These are phyloP conservation scores for Sorex araneus DNA, from an alignment of 2,113 vertebrate species.

Conservation along the genomic window DNA sequence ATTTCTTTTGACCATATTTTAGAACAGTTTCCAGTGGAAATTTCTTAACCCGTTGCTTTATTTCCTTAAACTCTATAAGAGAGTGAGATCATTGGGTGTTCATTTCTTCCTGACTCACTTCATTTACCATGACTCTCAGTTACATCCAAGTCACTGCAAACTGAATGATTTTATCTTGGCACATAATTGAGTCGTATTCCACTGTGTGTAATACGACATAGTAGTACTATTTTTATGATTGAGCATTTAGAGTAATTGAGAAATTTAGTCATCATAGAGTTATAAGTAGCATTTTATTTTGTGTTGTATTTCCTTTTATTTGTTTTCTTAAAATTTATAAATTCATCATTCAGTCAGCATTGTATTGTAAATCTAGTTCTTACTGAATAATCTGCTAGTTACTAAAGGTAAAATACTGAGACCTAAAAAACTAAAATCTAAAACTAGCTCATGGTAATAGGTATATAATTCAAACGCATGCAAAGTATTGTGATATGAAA, in stretches of 20 bases:
- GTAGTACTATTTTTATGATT: not conserved
- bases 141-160: too few relatives aligned
- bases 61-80: too few relatives aligned
- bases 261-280: not conserved
- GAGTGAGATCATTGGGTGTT: too few relatives aligned
- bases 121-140: too few relatives aligned
- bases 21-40: too few relatives aligned
- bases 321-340: not conserved
- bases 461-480: not conserved
- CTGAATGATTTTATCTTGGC: too few relatives aligned
- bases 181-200: too few relatives aligned
- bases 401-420: not conserved
- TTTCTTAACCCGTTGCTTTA: too few relatives aligned
- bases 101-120: too few relatives aligned
- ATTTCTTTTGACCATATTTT: too few relatives aligned
- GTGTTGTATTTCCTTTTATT: not conserved
- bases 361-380: not conserved
- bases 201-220: too few relatives aligned
- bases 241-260: conserved; percentile 6
- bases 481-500: not conserved
- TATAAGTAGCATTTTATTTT: not conserved
- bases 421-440: not conserved
- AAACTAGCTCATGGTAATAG: not conserved
- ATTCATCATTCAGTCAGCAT: not conserved
- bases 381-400: not conserved